Base-by-base conservation (phyloP, 2,888 invertebrate genomes). In the Muschampia plurimacula region DNA sequence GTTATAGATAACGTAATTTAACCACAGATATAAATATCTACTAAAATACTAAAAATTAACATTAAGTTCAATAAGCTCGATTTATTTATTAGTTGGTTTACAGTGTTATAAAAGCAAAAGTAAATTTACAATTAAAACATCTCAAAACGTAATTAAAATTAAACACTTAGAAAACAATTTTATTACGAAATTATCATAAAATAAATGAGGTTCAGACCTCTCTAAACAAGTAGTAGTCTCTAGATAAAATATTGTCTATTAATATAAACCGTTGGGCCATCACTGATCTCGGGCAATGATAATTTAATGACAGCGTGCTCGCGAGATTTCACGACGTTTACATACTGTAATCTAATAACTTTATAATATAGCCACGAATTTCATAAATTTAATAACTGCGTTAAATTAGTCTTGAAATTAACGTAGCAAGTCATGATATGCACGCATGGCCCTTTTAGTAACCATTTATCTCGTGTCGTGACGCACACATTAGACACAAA, bases 311-410 rank as follows among this genome's bases (percentile, higher is more conserved):
- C 79, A 76, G 77, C 79, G 12, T 62, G 60, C 59, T 60, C 46
- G 77, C 80, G 79, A 80, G 79, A 79, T 82, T 80, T 83, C 81
- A 81, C 82, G 80, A 81, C 78, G 77, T 76, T 72, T 80, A 77
- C 77, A 81, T 81, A 72, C 60, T 41, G 36, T 59, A 81, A 77
- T 77, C 77, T 77, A 77, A 82, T 77, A 75, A 78, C 80, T 81
- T 81, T 79, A 81, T 71, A 64, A 79, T 77, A n/a, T 76, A 79
- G 72, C 77, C 75, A 77, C 77, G 77, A 79, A 57, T 57, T 57
- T 57, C 57, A 10, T 57, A 57, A 57, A 57, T 57, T 57, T 57
- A 57, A 77, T 77, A 74, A 74, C 73, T 52, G 74, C 71, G 74
- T 74, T 78, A 77, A 77, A 77, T 79, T 77, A 76, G 74, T 67